These are phyloP conservation scores for Epizoanthus rinbou DNA, from an alignment of 92 coral and sea anemone species.

Conservation along the genomic window DNA sequence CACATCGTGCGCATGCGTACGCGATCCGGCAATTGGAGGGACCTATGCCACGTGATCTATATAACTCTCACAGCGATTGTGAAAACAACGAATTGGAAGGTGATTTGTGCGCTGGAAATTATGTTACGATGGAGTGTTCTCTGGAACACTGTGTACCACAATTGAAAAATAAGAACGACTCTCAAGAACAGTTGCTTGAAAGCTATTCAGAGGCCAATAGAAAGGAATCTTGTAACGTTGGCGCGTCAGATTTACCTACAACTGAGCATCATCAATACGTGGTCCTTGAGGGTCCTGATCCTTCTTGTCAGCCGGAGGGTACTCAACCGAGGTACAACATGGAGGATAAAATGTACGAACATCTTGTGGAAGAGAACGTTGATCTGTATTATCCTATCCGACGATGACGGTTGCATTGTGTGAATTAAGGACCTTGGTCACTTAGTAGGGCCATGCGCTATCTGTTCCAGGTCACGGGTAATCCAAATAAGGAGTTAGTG, in stretches of 20 bases:
- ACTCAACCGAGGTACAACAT: too few species aligned
- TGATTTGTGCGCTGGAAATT: not conserved
- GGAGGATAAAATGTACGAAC: too few species aligned
- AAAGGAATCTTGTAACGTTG: not conserved
- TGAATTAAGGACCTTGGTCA: too few species aligned
- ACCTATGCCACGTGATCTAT: not conserved
- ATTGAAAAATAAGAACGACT: not conserved
- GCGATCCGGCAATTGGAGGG: not conserved
- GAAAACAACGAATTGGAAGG: not conserved
- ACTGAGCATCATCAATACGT: not conserved
- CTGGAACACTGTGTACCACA: not conserved
- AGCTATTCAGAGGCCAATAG: not conserved
- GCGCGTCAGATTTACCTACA: not conserved
- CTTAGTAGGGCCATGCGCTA: too few species aligned
- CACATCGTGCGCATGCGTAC: constrained; percentile 1
- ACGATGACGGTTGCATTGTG: too few species aligned
- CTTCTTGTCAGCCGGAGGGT: too few species aligned
- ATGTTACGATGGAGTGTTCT: not conserved
- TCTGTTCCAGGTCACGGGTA: too few species aligned
- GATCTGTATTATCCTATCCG: too few species aligned
- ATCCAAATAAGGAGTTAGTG: too few species aligned
- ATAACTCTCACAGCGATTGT: not conserved
- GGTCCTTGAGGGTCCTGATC: not conserved
- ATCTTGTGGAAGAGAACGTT: too few species aligned
- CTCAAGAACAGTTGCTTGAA: not conserved